These are phyloP conservation scores for Acronicta alni DNA, from an alignment of 2,888 invertebrate genomes.

Conservation along the genomic window DNA sequence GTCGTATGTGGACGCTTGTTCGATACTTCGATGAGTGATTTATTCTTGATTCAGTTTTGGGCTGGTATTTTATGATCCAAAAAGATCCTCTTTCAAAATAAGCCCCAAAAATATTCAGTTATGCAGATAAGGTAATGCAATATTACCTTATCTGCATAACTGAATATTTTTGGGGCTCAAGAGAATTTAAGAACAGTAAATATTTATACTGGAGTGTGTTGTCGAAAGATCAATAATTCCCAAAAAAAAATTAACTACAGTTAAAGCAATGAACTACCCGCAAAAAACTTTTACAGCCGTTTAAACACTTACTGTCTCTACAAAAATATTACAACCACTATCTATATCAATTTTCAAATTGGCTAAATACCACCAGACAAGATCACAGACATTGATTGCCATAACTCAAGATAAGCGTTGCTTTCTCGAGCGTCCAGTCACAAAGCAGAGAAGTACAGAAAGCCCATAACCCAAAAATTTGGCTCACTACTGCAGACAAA, in stretches of 20 bases:
- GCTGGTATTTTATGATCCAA: slow-evolving; percentile 27
- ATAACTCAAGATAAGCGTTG: slow-evolving; percentile 67
- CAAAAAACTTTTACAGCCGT: slow-evolving; percentile 1
- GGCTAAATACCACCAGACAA: slow-evolving; percentile 65
- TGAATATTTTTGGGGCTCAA: too few relatives aligned
- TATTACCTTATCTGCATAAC: background rate
- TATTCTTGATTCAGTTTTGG: slow-evolving; percentile 41
- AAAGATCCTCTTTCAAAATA: slow-evolving; percentile 2
- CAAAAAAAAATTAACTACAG: background rate
- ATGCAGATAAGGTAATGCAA: too few relatives aligned
- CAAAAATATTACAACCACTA: slow-evolving; percentile 38
- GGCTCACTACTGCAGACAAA: background rate
- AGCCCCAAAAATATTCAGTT: too few relatives aligned
- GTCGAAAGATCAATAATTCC: background rate
- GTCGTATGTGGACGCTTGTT: slow-evolving; percentile 45
- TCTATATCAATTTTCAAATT: slow-evolving; percentile 55
- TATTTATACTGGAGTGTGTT: too few relatives aligned
- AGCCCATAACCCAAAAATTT: background rate
- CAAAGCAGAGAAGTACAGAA: slow-evolving; percentile 15
- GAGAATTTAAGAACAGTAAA: too few relatives aligned
- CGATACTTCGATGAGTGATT: slow-evolving; percentile 48
- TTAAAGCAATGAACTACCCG: background rate
- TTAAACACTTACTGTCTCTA: slow-evolving; percentile 16
- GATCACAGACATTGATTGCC: slow-evolving; percentile 70
- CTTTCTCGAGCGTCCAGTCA: slow-evolving; percentile 65